Percentiles rank a stretch among this genome's conserved stretches.
These are phyloP conservation scores for Lytechinus variegatus DNA, from an alignment of 35 echinoderm and acorn worm species.

Conservation along the genomic window DNA sequence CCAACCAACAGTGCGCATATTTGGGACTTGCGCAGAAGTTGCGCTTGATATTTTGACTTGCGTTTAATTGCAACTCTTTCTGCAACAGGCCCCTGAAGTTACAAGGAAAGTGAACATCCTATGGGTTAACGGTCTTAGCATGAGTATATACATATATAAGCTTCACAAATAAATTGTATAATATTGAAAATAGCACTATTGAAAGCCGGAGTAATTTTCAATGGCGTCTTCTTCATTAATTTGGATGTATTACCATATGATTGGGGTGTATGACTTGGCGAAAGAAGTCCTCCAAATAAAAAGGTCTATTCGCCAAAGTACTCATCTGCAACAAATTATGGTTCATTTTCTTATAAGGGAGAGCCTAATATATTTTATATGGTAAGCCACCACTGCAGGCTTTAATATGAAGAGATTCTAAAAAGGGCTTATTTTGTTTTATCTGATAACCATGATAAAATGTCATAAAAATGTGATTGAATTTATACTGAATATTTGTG, in stretches of 20 bases:
- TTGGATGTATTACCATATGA: background rate
- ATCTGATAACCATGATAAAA: too few species aligned
- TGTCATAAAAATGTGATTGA: too few species aligned
- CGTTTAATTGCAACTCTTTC: too few species aligned
- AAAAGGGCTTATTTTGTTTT: too few species aligned
- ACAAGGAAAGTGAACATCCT: background rate
- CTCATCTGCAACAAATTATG: background rate
- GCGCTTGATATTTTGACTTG: too few species aligned
- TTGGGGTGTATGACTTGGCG: background rate
- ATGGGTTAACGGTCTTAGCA: background rate
- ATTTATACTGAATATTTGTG: too few species aligned
- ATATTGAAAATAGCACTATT: too few species aligned
- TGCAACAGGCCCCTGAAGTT: too few species aligned
- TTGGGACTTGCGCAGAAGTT: too few species aligned
- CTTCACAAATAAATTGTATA: background rate
- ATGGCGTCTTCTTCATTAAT: background rate
- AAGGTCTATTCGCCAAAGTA: background rate
- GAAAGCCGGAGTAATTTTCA: background rate
- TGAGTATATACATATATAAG: background rate
- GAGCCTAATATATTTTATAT: background rate
- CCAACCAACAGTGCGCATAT: too few species aligned
- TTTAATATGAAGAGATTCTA: too few species aligned
- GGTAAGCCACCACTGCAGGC: too few species aligned
- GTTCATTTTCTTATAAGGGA: background rate
- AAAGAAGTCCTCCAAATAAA: background rate